Evolutionary conservation across 2,797 vertebrate genomes (phyloP).

Genomic region (Thaleichthys pacificus): DNA sequence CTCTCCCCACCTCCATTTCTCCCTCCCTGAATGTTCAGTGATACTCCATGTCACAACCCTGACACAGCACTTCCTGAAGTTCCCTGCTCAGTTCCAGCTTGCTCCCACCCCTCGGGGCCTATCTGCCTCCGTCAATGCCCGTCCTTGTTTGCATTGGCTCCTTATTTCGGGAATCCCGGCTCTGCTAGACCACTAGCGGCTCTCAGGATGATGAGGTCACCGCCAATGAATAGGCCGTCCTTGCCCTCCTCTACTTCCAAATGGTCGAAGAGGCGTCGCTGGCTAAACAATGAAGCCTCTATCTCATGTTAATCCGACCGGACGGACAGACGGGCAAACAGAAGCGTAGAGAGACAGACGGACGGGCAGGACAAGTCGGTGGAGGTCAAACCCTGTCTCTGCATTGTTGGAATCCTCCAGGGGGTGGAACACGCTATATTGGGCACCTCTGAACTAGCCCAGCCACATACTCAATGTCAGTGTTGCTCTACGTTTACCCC

Average conservation of each 20-base stretch:
- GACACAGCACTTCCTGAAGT: conserved; percentile 69
- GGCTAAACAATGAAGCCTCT: conserved; percentile 69
- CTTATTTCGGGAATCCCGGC: conserved; percentile 74
- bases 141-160: conserved; percentile 72
- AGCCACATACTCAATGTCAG: neutral
- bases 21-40: conserved; percentile 58
- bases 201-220: conserved; percentile 73
- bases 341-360: conserved; percentile 35
- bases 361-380: conserved; percentile 33
- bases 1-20: conserved; percentile 1
- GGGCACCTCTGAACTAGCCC: conserved; percentile 3
- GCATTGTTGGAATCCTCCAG: conserved; percentile 36
- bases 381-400: conserved; percentile 39
- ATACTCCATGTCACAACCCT: conserved; percentile 69
- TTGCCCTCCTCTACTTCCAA: conserved; percentile 38
- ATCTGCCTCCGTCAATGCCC: conserved; percentile 66
- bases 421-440: conserved; percentile 8
- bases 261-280: conserved; percentile 26
- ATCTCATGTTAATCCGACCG: conserved; percentile 42
- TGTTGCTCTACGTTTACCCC: neutral
- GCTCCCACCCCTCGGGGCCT: conserved; percentile 44
- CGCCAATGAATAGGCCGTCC: conserved; percentile 61
- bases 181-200: conserved; percentile 71
- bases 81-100: conserved; percentile 56
- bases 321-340: conserved; percentile 23